Conservation (phyloP, 2,113 vertebrate genomes). For the Pantherophis guttatus region DNA sequence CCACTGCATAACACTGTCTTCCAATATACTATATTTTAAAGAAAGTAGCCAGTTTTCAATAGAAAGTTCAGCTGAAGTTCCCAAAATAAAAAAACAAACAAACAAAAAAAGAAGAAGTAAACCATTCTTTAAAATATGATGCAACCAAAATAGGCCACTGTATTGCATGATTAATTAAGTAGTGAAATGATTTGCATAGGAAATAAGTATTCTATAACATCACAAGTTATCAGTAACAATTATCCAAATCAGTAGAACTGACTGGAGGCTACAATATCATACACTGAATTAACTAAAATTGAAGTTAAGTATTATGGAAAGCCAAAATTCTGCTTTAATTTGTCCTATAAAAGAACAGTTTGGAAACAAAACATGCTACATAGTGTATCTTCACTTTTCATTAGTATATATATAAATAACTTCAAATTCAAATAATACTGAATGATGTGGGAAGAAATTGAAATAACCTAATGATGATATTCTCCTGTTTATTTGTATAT, state of each 20-base stretch:
- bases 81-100: background rate
- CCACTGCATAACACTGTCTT: background rate
- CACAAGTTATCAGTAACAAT: background rate
- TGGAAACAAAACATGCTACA: background rate
- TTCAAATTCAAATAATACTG: background rate
- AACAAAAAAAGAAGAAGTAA: background rate
- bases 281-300: background rate
- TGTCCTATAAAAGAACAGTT: background rate
- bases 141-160: background rate
- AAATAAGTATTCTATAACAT: background rate
- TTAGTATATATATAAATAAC: background rate
- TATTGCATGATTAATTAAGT: background rate
- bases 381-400: background rate
- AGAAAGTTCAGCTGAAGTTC: background rate
- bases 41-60: background rate
- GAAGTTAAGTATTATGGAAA: background rate
- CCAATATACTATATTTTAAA: background rate
- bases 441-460: background rate
- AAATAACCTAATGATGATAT: background rate
- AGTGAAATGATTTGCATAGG: background rate
- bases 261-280: background rate
- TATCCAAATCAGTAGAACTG: background rate
- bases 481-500: background rate
- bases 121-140: background rate
- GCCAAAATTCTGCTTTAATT: background rate